These are phyloP conservation scores for Charanyca ferruginea DNA, from an alignment of 2,888 invertebrate genomes.

Conservation along the genomic window DNA sequence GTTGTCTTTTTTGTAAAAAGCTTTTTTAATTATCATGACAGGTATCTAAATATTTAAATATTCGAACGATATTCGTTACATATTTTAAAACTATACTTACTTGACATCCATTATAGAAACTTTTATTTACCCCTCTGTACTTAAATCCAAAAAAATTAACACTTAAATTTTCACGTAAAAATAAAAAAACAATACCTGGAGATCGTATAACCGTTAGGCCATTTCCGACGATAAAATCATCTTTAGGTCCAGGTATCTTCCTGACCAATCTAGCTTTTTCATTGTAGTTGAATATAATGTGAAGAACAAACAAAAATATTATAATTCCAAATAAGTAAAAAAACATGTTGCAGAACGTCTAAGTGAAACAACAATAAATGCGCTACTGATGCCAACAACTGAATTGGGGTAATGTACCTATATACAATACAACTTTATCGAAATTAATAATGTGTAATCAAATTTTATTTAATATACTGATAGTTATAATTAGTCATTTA, in stretches of 20 bases:
- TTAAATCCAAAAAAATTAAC: too few relatives aligned
- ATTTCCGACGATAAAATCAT: constrained; percentile 72
- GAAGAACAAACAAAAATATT: constrained; percentile 65
- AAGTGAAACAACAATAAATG: neutral
- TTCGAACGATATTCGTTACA: too few relatives aligned
- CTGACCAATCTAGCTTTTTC: constrained; percentile 67
- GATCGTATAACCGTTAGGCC: constrained; percentile 63
- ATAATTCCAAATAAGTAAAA: constrained; percentile 58
- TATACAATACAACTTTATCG: constrained; percentile 18
- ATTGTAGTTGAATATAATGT: constrained; percentile 72
- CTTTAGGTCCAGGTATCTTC: constrained; percentile 74
- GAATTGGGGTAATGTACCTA: neutral
- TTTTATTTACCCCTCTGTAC: too few relatives aligned
- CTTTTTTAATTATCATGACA: too few relatives aligned
- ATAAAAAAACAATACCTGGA: constrained; percentile 65
- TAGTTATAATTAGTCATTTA: neutral
- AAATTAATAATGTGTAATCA: neutral
- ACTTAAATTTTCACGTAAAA: neutral
- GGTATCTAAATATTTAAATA: too few relatives aligned
- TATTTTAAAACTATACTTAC: too few relatives aligned
- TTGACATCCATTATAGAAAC: too few relatives aligned
- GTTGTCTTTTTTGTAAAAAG: too few relatives aligned
- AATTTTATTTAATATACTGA: neutral
- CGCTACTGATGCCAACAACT: constrained; percentile 31
- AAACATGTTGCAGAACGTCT: constrained; percentile 63